Evolutionary conservation across 2,797 vertebrate genomes (phyloP), one percentile per base, ranked within the genome.

Genomic region (Balearica regulorum): DNA sequence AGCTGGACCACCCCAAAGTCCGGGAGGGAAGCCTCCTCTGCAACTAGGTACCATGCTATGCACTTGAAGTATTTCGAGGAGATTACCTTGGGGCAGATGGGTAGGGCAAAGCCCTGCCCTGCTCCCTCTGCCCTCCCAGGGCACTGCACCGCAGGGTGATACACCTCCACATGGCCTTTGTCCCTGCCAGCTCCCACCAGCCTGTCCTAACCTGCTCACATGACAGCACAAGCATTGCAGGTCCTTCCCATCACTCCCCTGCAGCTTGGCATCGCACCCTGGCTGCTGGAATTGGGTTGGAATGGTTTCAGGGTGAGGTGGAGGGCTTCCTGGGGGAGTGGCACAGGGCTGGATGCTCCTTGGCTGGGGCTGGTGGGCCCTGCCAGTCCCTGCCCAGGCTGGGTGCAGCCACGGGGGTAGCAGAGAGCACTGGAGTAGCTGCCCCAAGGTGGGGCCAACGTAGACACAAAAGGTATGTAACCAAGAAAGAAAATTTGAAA

Each of bases 61-160:
- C 0, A 3, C 35, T 29, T 75, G 31, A 26, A 0, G 1, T 17
- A 16, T 61, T 57, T 77, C 7, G 5, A 83, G 48, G 49, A 58
- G 55, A n/a, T 60, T 31, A 7, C 24, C 33, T 58, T 65, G 44
- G 48, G 31, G 29, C 9, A 16, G 49, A 8, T 7, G 33, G 13
- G 61, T n/a, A 64, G 35, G 41, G 46, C 60, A 65, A 29, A 80
- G 71, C 43, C 68, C 68, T 89, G 51, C 12, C 49, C 66, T 2
- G 0, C 66, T 89, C 41, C 54, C 60, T 80, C 37, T 58, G 72
- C 53, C 57, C 57, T 55, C 19, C 57, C 39, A 15, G 68, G 21
- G 53, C 69, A 44, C 11, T 0, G 2, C 43, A 10, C 6, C 3
- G 0, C 39, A n/a, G 31, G 39, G 33, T 2, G 5, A 18, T 5